phyloP scores from a whole-genome alignment of 1,140 invertebrate species.

The Temnothorax curvispinosus region DNA sequence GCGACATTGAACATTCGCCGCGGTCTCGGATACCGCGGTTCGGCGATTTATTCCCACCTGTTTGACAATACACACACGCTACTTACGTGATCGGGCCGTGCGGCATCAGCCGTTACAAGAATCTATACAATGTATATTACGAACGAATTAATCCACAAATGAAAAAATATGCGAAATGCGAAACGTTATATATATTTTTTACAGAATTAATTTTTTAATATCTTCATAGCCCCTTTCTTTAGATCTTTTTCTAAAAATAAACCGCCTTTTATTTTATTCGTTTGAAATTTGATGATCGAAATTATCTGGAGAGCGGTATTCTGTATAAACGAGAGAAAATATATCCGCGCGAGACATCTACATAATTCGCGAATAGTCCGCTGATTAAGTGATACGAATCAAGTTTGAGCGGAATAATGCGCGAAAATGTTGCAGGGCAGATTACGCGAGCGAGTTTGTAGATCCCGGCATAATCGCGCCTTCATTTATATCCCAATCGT shows the following conservation, averaged over 20 bases:
- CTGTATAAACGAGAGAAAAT: not conserved
- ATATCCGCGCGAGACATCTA: not conserved
- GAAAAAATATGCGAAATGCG: not conserved
- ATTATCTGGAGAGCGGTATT: not conserved
- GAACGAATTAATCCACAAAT: not conserved
- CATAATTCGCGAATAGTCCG: not conserved
- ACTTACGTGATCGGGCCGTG: too few relatives aligned
- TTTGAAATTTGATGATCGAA: not conserved
- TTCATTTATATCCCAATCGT: conserved; percentile 20
- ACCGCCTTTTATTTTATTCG: not conserved
- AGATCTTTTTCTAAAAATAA: not conserved
- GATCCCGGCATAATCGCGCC: conserved; percentile 11
- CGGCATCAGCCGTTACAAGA: too few relatives aligned
- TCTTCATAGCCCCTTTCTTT: not conserved
- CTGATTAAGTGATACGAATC: conserved; percentile 1
- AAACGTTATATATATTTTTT: not conserved
- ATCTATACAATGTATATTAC: not conserved
- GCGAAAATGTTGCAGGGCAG: not conserved
- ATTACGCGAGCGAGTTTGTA: not conserved
- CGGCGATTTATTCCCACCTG: too few relatives aligned
- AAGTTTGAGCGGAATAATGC: not conserved
- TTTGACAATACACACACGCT: too few relatives aligned
- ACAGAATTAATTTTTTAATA: not conserved
- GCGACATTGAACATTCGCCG: too few relatives aligned
- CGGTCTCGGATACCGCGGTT: too few relatives aligned